A percentile compares a stretch with the other conserved stretches of the same genome.
phyloP scores from a whole-genome alignment of 2,113 vertebrate species.

The Cryptoleucopteryx plumbea region DNA sequence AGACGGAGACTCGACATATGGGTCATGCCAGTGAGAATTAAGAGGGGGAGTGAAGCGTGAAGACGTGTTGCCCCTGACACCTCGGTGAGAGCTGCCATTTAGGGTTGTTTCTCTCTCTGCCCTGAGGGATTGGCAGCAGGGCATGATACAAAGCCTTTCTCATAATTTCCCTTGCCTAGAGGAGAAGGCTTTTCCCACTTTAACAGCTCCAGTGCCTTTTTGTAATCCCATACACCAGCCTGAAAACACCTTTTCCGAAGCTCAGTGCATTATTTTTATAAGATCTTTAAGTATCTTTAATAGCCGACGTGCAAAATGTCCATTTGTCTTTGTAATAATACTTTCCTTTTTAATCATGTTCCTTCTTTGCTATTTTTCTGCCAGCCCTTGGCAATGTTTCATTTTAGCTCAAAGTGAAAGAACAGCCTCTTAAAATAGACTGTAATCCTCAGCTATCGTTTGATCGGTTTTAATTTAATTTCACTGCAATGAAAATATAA shows the following conservation, averaged over 20 bases:
- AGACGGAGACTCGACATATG: not conserved
- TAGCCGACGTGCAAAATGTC: not conserved
- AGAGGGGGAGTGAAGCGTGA: not conserved
- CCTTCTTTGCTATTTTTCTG: slow-evolving; percentile 55
- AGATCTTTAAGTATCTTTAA: slow-evolving; percentile 9
- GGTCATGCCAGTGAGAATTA: not conserved
- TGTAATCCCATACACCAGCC: not conserved
- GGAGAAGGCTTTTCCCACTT: not conserved
- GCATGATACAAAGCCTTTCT: not conserved
- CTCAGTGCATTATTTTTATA: slow-evolving; percentile 5
- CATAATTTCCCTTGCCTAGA: not conserved
- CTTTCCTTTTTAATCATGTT: slow-evolving; percentile 48
- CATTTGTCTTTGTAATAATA: slow-evolving; percentile 50
- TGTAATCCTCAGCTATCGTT: slow-evolving; percentile 60
- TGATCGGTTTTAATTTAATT: slow-evolving; percentile 70
- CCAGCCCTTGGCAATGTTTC: slow-evolving; percentile 47
- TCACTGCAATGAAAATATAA: slow-evolving; percentile 60
- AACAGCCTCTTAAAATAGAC: slow-evolving; percentile 63
- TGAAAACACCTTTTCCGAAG: not conserved
- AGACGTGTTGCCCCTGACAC: not conserved
- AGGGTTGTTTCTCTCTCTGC: not conserved
- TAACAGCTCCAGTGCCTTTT: not conserved
- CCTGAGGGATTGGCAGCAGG: not conserved
- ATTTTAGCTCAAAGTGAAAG: slow-evolving; percentile 49
- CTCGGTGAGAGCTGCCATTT: not conserved